phyloP scores from a whole-genome alignment of 2,113 vertebrate genomes.

The Cromileptes altivelis region DNA sequence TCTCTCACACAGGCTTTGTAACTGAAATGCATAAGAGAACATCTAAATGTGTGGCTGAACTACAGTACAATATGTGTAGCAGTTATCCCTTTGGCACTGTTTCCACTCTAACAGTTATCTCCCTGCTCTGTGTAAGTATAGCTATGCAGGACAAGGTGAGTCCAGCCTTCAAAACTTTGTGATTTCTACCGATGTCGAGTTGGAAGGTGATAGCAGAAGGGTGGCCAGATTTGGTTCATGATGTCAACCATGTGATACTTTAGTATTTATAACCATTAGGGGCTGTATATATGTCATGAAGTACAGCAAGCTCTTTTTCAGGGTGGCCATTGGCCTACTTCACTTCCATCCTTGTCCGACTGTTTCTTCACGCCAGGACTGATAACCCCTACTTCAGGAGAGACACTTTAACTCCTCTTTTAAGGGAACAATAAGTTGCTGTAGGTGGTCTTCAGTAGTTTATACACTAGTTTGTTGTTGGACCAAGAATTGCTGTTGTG shows the following conservation, averaged over 20 bases:
- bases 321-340: constrained; percentile 79
- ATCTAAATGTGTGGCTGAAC: constrained; percentile 30
- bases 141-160: constrained; percentile 83
- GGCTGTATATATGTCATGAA: constrained; percentile 75
- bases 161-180: constrained; percentile 81
- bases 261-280: constrained; percentile 84
- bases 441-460: background rate
- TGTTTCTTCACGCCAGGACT: constrained; percentile 43
- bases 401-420: constrained; percentile 35
- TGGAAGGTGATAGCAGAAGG: constrained; percentile 75
- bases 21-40: constrained; percentile 27
- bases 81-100: constrained; percentile 57
- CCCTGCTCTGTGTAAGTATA: constrained; percentile 41
- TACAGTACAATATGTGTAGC: constrained; percentile 3
- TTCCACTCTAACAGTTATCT: constrained; percentile 61
- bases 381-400: constrained; percentile 56
- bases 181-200: constrained; percentile 69
- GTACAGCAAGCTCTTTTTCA: constrained; percentile 73
- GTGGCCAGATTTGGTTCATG: constrained; percentile 78
- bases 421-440: background rate
- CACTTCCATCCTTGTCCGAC: constrained; percentile 66
- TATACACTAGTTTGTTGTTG: background rate
- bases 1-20: background rate
- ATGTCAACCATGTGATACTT: constrained; percentile 77
- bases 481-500: background rate